Base-by-base conservation (phyloP, 2,797 vertebrate genomes). In the Rhincodon typus region DNA sequence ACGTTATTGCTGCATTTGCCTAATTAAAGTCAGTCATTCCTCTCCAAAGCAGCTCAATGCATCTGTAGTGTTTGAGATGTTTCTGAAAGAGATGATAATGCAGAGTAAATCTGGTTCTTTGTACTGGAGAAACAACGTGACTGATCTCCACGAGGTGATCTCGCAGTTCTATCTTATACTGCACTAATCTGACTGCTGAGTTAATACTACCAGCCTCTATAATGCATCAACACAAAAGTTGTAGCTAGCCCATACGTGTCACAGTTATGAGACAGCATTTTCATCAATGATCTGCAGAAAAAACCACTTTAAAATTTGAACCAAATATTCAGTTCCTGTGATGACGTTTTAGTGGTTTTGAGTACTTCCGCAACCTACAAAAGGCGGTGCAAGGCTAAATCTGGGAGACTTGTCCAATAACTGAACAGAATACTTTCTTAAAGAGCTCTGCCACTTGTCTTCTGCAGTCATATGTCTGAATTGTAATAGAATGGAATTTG, bases 401-500 rank as follows among this genome's bases (percentile, higher is more conserved):
- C 88, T 69, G n/a, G 66, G 69, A 42, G 21, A 67, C 19, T 93
- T 93, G 90, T 25, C 90, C 88, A 91, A 91, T 91, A 66, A 66
- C 66, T 69, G 90, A 93, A 66, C 90, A 93, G 90, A 69, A 69
- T 93, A 84, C 82, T 84, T 84, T 67, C 66, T 93, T 93, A 69
- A 93, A 93, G 90, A 93, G n/a, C n/a, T 42, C 62, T 42, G n/a
- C 66, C 90, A 93, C 90, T 69, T 42, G 90, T 38, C 23, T 42
- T 42, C 38, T 25, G 19, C 90, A 69, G 38, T 93, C 90, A 93
- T 69, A 23, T 93, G 66, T 69, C 62, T 42, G 90, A 23, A 93
- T 67, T 93, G 90, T 38, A 21, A 69, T 69, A 93, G 62, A 93
- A 93, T 93, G 90, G 90, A 93, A 93, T 53, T 93, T 93, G 90